Evolutionary conservation across 2,113 vertebrate genomes (phyloP).

Genomic region (Lepisosteus osseus): DNA sequence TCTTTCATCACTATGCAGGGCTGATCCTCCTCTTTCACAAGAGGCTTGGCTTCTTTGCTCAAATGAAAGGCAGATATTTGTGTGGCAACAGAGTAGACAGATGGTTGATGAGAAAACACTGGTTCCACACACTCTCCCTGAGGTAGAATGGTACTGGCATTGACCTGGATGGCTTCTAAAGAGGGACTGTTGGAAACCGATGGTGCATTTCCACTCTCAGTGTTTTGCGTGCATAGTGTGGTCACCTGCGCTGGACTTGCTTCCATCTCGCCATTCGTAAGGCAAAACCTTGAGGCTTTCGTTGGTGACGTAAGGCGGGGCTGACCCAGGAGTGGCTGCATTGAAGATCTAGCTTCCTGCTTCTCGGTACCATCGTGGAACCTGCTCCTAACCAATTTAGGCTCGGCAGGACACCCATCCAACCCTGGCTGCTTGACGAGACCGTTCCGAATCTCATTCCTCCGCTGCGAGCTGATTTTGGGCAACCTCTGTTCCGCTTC

Average conservation of each 20-base stretch:
- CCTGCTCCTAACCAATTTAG: conserved; percentile 30
- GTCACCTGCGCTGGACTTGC: conserved; percentile 12
- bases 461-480: conserved; percentile 15
- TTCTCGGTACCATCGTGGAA: conserved; percentile 13
- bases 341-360: conserved; percentile 30
- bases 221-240: conserved; percentile 2
- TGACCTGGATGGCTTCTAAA: rapidly evolving
- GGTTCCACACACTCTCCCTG: neutral
- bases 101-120: conserved; percentile 26
- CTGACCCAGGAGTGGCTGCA: neutral
- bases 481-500: conserved; percentile 51
- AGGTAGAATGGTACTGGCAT: rapidly evolving
- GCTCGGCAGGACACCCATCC: conserved; percentile 11
- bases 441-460: neutral
- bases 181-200: neutral
- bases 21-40: conserved; percentile 23
- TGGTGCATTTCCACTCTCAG: conserved; percentile 1
- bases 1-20: conserved; percentile 13
- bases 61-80: conserved; percentile 77
- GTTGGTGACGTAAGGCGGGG: neutral
- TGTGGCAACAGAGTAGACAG: conserved; percentile 63
- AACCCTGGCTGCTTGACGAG: neutral
- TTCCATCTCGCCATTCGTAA: conserved; percentile 24
- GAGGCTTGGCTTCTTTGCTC: conserved; percentile 40
- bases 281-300: conserved; percentile 21